A percentile compares a stretch with the other conserved stretches of the same genome.
phyloP scores from a whole-genome alignment of 2,113 vertebrate genomes.

The Cephalopterus ornatus region DNA sequence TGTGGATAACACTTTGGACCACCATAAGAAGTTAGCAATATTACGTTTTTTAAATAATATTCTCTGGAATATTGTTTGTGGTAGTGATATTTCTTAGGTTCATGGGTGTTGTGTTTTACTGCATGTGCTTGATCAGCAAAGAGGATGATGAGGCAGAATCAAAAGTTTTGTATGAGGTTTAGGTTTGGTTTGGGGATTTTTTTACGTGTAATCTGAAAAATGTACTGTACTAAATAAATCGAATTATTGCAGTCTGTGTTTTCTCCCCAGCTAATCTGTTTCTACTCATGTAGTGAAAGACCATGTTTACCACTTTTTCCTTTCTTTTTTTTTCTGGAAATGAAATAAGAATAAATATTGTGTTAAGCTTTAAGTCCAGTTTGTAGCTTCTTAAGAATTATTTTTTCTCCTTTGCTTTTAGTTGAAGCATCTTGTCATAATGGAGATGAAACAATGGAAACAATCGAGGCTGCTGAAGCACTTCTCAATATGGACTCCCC shows the following conservation, averaged over 20 bases:
- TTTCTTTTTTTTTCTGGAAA: background rate
- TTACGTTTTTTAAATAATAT: background rate
- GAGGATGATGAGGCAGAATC: background rate
- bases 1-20: background rate
- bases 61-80: background rate
- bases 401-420: conserved; percentile 49
- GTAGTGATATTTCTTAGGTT: background rate
- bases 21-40: background rate
- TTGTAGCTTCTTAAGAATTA: background rate
- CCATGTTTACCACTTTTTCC: background rate
- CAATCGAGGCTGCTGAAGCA: conserved; percentile 88
- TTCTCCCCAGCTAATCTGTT: background rate
- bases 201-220: background rate
- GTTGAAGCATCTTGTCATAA: conserved; percentile 90
- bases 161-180: background rate
- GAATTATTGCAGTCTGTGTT: background rate
- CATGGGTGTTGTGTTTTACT: background rate
- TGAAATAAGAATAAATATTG: background rate
- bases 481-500: conserved; percentile 93
- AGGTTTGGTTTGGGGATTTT: background rate
- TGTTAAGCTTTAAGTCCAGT: background rate
- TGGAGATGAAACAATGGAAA: conserved; percentile 91
- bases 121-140: background rate
- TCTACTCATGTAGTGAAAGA: background rate
- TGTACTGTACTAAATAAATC: background rate